Conservation (phyloP, 2,888 invertebrate species). For the Hybos culiciformis region DNA sequence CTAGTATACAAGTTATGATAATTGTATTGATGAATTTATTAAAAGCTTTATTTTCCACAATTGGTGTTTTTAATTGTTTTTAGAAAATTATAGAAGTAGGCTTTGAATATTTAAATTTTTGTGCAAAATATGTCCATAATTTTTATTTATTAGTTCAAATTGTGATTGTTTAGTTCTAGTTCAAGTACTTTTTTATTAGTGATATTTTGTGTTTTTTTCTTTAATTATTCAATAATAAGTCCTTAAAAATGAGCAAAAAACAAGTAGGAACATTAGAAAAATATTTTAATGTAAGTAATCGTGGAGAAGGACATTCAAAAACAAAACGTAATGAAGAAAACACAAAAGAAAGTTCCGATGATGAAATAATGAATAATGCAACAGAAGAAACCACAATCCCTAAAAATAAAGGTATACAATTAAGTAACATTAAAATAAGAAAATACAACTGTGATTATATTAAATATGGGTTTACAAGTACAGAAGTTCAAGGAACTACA, state of each 20-base stretch:
- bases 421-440: not conserved
- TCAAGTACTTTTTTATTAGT: not conserved
- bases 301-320: not conserved
- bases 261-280: not conserved
- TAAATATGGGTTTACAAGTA: not conserved
- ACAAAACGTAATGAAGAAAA: not conserved
- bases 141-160: not conserved
- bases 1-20: too few relatives aligned
- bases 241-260: conserved; percentile 1
- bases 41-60: too few relatives aligned
- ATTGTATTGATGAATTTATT: too few relatives aligned
- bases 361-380: not conserved
- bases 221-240: not conserved
- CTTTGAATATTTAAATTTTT: not conserved
- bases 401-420: conserved; percentile 1
- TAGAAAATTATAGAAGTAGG: not conserved
- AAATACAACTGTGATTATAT: conserved; percentile 1
- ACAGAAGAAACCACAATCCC: not conserved
- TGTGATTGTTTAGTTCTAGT: not conserved
- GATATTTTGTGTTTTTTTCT: not conserved
- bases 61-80: too few relatives aligned
- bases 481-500: conserved; percentile 1
- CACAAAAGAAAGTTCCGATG: not conserved
- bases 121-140: not conserved
- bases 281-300: conserved; percentile 1